A percentile compares a stretch with the other conserved stretches of the same genome.
Conservation (phyloP, 37 sponge, comb jelly and placozoan species). For the Agelas oroides region DNA sequence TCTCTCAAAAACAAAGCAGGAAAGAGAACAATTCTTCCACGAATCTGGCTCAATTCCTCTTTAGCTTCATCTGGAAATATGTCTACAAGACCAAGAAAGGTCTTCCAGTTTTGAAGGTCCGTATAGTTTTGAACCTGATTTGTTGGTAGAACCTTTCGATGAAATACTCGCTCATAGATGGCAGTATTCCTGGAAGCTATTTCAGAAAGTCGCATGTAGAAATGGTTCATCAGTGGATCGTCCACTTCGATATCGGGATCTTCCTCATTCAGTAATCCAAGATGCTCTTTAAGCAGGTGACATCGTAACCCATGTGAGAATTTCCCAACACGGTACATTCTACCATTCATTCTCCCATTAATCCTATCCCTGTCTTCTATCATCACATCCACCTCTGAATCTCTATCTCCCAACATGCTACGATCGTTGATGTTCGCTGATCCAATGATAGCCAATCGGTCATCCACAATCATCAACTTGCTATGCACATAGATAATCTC, state of each 20-base stretch:
- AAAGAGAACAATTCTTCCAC: too few species aligned
- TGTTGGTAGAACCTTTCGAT: too few species aligned
- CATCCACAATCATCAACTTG: constrained; percentile 72
- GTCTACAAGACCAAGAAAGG: too few species aligned
- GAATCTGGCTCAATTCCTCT: too few species aligned
- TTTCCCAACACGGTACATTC: constrained; percentile 36
- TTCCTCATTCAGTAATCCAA: constrained; percentile 14
- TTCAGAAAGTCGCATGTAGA: neutral
- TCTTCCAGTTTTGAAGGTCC: too few species aligned
- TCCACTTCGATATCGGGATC: constrained; percentile 17
- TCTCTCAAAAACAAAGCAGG: too few species aligned
- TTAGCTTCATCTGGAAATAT: too few species aligned
- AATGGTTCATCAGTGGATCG: constrained; percentile 9
- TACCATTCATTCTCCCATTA: constrained; percentile 51
- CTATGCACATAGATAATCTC: constrained; percentile 66
- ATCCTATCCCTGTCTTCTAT: constrained; percentile 54
- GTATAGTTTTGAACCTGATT: too few species aligned
- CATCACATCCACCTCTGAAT: constrained; percentile 60
- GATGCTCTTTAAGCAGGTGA: constrained; percentile 52
- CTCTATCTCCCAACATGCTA: constrained; percentile 62
- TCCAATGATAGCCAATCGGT: constrained; percentile 57
- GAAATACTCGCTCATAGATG: constrained; percentile 34
- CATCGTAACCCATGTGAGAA: constrained; percentile 56
- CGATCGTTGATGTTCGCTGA: constrained; percentile 82
- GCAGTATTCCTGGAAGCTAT: constrained; percentile 16